Base-by-base conservation (phyloP, 1,140 invertebrate genomes). In the Cepaea nemoralis region DNA sequence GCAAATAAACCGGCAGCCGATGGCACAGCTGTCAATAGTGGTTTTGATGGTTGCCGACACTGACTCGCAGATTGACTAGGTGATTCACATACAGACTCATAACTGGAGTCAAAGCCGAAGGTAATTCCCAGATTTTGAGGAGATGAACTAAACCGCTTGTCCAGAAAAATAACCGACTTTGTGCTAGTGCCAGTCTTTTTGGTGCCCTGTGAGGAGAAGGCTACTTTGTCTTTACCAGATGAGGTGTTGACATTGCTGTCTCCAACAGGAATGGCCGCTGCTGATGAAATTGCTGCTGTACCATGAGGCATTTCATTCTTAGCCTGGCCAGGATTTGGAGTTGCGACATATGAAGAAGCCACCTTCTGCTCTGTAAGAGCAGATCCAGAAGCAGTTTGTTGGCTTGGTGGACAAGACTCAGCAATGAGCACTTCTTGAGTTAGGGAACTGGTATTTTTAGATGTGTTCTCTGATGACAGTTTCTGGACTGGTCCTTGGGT, bases 91-190 rank as follows among this genome's bases (percentile, higher is more conserved):
- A 27, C 39, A 8, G 78, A 59, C 42, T 80, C 78, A 59, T 70
- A 50, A 33, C 27, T 71, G 3, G 37, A 73, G 27, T 80, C 78
- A 73, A 71, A 80, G 31, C 78, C 78, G 40, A 80, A 80, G 3
- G 78, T 80, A 24, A 80, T 80, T n/a, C 78, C 78, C 12, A 80
- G 78, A 37, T 70, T 55, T 31, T 67, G 35, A 16, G 67, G 31
- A 55, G 42, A 24, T 16, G 42, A 50, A 48, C 45, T 24, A 45
- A 71, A 70, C 22, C 78, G 66, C 59, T 80, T 73, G 48, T 80
- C 78, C 27, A 80, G 39, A 42, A 80, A 80, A 14, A 80, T 39
- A 19, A 80, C 78, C 33, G 78, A 80, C 37, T 73, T 80, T 1
- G 39, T 77, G 33, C 40, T 50, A 35, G n/a, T 22, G 69, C 37